Evolutionary conservation across 23 tunicate genomes (phyloP), one percentile per base, ranked within the genome.

Genomic region (Corella eumyota): DNA sequence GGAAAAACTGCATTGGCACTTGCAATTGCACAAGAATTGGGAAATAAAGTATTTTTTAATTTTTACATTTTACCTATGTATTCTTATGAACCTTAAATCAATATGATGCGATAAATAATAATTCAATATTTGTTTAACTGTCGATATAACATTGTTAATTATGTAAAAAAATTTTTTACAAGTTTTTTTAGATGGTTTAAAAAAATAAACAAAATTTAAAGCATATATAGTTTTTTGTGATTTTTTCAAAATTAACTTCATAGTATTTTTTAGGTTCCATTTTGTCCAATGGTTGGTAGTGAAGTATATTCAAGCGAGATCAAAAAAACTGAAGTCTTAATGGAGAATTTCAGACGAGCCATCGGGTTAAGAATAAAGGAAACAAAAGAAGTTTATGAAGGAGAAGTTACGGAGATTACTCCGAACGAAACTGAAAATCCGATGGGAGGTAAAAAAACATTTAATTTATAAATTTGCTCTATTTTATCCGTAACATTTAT

Each of bases 341-440:
- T 93, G 94, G 99, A 93, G 52, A 84, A 93, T 50, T 93, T 84
- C 38, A 71, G 99, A 0, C 74, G 99, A 35, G 99, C 99, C 26
- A 93, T 93, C 46, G 99, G 99, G 13, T 59, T 93, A 11, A 56
- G 99, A 67, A 93, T 93, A 34, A 93, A 93, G 58, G 99, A 93
- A 69, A 87, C 93, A 2, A 93, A 93, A 52, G 99, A 93, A 62
- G 99, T 93, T 68, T 93, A 84, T 52, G 99, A 93, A 38, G 99
- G 99, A 36, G 99, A 93, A 54, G 99, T 84, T 15, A 84, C 90
- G 7, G 99, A 93, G 55, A 56, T 93, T n/a, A 84, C 99, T 20
- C 99, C 99, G 2, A 90, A 84, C 64, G 99, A 93, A 78, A 93
- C 90, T 2, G 99, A 93, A 58, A 80, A 93, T 51, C 99, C 99